Conservation (phyloP, 2,797 vertebrate genomes). For the Antrozous pallidus region DNA sequence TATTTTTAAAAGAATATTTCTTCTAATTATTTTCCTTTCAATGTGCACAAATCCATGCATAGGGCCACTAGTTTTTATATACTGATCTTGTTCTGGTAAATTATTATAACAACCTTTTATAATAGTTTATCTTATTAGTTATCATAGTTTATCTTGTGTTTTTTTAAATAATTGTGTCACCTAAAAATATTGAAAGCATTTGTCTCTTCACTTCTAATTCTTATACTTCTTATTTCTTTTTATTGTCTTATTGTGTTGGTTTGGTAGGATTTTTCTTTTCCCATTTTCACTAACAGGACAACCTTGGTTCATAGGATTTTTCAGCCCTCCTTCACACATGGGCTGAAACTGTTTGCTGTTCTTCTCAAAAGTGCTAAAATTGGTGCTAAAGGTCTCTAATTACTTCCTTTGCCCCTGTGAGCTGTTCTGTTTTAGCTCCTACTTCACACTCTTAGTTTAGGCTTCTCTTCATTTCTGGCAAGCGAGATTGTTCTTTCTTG, state of each 20-base stretch:
- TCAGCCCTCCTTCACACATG: background rate
- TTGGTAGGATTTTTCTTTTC: background rate
- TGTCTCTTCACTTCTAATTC: background rate
- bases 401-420: background rate
- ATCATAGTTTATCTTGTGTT: background rate
- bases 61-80: background rate
- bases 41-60: no score
- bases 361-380: background rate
- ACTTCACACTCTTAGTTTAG: background rate
- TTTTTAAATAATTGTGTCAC: background rate
- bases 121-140: background rate
- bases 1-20: no score
- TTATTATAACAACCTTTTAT: background rate
- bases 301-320: background rate
- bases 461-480: background rate
- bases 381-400: background rate
- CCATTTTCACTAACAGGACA: background rate
- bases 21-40: no score
- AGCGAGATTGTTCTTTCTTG: background rate
- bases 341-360: background rate
- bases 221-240: background rate
- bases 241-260: background rate
- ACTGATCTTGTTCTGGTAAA: background rate
- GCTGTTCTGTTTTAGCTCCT: background rate
- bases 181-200: background rate